These are phyloP conservation scores for Saguinus midas DNA, from an alignment of 2,113 vertebrate genomes.

Conservation along the genomic window DNA sequence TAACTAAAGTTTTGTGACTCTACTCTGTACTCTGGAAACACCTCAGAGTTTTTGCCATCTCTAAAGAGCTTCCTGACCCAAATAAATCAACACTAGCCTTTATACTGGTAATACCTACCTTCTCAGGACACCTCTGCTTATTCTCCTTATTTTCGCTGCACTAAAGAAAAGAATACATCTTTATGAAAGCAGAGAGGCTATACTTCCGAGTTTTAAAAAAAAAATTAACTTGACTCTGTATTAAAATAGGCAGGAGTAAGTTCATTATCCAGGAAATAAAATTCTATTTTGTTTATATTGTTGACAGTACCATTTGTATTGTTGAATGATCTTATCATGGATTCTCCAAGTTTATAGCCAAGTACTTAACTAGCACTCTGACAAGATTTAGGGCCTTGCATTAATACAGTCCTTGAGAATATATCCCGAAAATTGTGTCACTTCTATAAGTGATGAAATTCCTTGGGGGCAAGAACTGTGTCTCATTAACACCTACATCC, in stretches of 20 bases:
- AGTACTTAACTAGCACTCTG: not conserved
- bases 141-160: not conserved
- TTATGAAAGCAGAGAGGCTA: slow-evolving; percentile 11
- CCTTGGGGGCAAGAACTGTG: not conserved
- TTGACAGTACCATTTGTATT: not conserved
- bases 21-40: not conserved
- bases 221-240: not conserved
- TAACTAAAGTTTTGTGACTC: not conserved
- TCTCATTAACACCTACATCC: slow-evolving; percentile 43
- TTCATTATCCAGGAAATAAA: slow-evolving; percentile 4
- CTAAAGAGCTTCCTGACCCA: not conserved
- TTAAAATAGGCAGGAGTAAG: not conserved
- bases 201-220: not conserved
- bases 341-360: not conserved
- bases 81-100: not conserved
- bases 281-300: not conserved
- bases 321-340: not conserved
- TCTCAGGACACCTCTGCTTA: not conserved
- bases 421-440: not conserved
- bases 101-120: not conserved
- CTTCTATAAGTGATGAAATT: not conserved
- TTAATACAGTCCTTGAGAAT: not conserved
- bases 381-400: not conserved
- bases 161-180: not conserved
- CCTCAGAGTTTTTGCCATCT: not conserved